Evolutionary conservation across 2,113 vertebrate genomes (phyloP).

Genomic region (Triplophysa tibetana): DNA sequence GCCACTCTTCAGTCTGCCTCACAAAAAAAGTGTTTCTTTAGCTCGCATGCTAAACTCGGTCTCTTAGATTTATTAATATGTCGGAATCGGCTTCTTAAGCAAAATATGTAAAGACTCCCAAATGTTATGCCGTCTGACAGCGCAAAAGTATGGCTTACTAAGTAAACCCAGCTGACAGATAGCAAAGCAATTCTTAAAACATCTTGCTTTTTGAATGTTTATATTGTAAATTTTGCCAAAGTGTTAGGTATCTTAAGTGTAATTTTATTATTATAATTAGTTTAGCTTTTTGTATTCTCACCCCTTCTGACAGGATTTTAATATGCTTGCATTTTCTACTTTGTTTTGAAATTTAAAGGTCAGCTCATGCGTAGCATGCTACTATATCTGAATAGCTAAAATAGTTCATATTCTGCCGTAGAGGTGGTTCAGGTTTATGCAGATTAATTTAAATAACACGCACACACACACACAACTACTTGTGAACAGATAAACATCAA

Average conservation of each 20-base stretch:
- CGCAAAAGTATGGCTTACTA: too few relatives aligned
- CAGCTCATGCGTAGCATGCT: background rate
- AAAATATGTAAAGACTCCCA: background rate
- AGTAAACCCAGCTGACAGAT: background rate
- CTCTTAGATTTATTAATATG: background rate
- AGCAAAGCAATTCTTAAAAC: background rate
- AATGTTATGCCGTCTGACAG: background rate
- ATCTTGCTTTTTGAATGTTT: background rate
- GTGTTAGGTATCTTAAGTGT: background rate
- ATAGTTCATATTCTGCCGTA: conserved; percentile 45
- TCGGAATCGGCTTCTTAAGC: background rate
- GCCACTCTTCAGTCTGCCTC: conserved; percentile 43
- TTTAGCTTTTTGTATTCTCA: background rate
- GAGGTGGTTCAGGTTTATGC: background rate
- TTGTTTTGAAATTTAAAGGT: conserved; percentile 28
- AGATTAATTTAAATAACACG: background rate
- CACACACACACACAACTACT: background rate
- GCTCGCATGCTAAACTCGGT: background rate
- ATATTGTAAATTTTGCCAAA: background rate
- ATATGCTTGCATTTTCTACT: conserved; percentile 23
- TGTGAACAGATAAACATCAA: background rate
- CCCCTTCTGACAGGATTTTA: background rate
- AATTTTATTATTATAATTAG: background rate
- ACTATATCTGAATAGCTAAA: conserved; percentile 33
- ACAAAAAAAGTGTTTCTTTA: conserved; percentile 9